Base-by-base conservation (phyloP, 1,140 invertebrate genomes). In the Maconellicoccus hirsutus region DNA sequence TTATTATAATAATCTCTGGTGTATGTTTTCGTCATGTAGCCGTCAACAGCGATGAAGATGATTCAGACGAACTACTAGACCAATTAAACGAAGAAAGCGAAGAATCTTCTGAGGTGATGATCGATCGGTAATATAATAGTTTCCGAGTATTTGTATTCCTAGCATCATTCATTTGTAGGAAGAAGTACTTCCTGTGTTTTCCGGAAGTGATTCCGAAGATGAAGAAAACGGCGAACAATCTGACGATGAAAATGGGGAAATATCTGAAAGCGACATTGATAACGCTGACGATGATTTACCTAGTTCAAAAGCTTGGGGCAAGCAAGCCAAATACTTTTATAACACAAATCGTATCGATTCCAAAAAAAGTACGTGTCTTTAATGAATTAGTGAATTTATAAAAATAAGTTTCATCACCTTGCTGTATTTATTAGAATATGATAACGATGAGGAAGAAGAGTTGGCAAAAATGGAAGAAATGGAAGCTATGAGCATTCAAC, bases 401-500 rank as follows among this genome's bases (percentile, higher is more conserved):
- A 14, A 16, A 6, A 4, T 52, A 16, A 16, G n/a, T n/a, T n/a
- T n/a, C n/a, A n/a, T n/a, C n/a, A 16, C 6, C 10, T 66, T 66
- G n/a, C 52, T 59, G 16, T 14, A 23, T 25, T 66, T 23, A 23
- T 14, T 25, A 66, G 61, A 66, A 12, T 66, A 23, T 25, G 21
- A 25, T 25, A 66, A 66, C 16, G 52, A 59, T 6, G 61, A 66
- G 25, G 61, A 66, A 8, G 61, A 66, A 26, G 22, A 25, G 21
- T 8, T 26, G 2, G 61, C 61, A 25, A 66, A 66, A 66, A 23
- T 66, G 61, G 61, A 66, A 66, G 61, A 66, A 26, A 26, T 25
- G 19, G 61, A 66, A 23, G 61, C 61, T 66, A 10, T 8, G 3
- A 66, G 2, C 10, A 66, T 66, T 66, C 61, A 66, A 66, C 21